Percentiles rank a stretch among this genome's conserved stretches.
Evolutionary conservation across 2,888 invertebrate species (phyloP).

Genomic region (Acronicta aceris): DNA sequence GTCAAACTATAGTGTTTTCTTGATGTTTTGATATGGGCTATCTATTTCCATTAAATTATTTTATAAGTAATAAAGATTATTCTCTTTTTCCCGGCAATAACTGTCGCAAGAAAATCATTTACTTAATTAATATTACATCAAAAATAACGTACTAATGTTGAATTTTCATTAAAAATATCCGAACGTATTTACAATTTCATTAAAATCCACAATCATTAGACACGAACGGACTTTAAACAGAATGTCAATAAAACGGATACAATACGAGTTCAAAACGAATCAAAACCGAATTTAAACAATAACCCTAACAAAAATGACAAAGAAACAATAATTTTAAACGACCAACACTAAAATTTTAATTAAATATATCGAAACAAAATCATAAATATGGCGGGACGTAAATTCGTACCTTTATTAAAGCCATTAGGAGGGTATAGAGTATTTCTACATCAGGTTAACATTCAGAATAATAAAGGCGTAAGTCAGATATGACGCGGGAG

Average conservation of each 20-base stretch:
- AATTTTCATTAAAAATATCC: too few relatives aligned
- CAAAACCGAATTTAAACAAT: slow-evolving; percentile 33
- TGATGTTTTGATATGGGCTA: too few relatives aligned
- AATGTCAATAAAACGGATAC: slow-evolving; percentile 24
- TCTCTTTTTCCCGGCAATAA: too few relatives aligned
- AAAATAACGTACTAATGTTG: too few relatives aligned
- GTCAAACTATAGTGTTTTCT: too few relatives aligned
- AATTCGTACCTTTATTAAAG: slow-evolving; percentile 87
- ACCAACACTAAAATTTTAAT: slow-evolving; percentile 83
- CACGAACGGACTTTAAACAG: slow-evolving; percentile 13
- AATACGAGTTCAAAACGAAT: slow-evolving; percentile 14
- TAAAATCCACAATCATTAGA: slow-evolving; percentile 13
- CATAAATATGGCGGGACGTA: slow-evolving; percentile 83
- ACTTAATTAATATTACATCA: too few relatives aligned
- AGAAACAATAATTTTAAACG: slow-evolving; percentile 44
- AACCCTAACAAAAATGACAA: slow-evolving; percentile 41
- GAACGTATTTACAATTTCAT: too few relatives aligned
- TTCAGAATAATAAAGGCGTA: slow-evolving; percentile 37
- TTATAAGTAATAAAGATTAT: too few relatives aligned
- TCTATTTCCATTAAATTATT: too few relatives aligned
- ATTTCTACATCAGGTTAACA: slow-evolving; percentile 80
- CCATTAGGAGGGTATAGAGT: slow-evolving; percentile 80
- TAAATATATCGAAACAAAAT: slow-evolving; percentile 87
- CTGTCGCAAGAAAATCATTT: too few relatives aligned
- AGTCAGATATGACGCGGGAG: slow-evolving; percentile 9